These are phyloP conservation scores for Tympanuchus pallidicinctus DNA, from an alignment of 2,113 vertebrate genomes.

Conservation along the genomic window DNA sequence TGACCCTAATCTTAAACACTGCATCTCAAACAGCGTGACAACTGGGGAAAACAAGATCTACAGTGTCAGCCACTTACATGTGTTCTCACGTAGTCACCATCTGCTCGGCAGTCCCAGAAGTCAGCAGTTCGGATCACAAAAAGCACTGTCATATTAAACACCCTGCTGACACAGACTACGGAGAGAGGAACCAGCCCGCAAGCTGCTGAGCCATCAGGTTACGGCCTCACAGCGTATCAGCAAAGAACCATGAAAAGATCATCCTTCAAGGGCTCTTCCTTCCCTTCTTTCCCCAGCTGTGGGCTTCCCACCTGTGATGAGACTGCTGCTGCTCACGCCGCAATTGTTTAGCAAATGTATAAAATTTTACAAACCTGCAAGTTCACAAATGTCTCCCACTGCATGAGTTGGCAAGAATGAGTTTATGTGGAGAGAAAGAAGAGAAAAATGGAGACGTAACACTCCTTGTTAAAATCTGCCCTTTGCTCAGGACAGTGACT, in stretches of 20 bases:
- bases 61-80: constrained; percentile 60
- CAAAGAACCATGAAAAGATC: neutral
- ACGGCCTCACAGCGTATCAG: neutral
- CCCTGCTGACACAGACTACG: constrained; percentile 39
- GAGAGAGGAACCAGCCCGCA: neutral
- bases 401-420: neutral
- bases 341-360: neutral
- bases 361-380: neutral
- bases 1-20: neutral
- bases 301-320: neutral
- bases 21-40: neutral
- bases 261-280: neutral
- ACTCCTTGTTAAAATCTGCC: neutral
- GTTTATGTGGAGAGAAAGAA: neutral
- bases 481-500: neutral
- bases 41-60: constrained; percentile 44
- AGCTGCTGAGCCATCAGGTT: constrained; percentile 50
- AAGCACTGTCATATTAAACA: constrained; percentile 42
- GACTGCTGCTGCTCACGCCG: neutral
- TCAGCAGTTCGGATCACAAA: constrained; percentile 28
- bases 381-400: neutral
- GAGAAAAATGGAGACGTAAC: neutral
- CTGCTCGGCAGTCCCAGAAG: constrained; percentile 53
- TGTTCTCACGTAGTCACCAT: constrained; percentile 51
- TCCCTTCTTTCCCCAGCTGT: neutral